phyloP scores from a whole-genome alignment of 2,797 vertebrate genomes.

The Heterohyrax brucei region DNA sequence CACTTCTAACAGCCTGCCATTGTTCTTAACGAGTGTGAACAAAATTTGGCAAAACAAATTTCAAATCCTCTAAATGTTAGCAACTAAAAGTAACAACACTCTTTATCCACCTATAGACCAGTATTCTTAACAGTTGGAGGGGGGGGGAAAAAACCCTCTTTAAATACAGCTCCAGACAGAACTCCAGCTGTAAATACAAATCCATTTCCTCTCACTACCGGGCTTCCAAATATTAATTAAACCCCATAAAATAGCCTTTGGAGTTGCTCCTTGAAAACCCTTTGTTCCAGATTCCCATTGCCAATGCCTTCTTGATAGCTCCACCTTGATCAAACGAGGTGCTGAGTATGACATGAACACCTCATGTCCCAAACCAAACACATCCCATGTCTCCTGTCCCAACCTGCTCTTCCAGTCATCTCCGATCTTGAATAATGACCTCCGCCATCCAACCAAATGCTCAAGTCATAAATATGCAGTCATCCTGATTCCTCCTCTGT shows the following conservation, averaged over 20 bases:
- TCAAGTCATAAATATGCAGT: neutral
- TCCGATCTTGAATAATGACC: constrained; percentile 38
- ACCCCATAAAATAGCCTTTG: constrained; percentile 24
- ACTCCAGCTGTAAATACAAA: constrained; percentile 36
- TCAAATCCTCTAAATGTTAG: constrained; percentile 51
- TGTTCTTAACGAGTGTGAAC: constrained; percentile 42
- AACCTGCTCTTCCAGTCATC: constrained; percentile 35
- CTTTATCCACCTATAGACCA: constrained; percentile 22
- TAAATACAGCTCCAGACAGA: constrained; percentile 46
- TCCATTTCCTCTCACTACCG: constrained; percentile 22
- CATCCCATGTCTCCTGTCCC: neutral
- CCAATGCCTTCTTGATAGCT: neutral
- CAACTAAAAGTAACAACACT: constrained; percentile 42
- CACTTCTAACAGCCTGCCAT: constrained; percentile 8
- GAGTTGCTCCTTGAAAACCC: constrained; percentile 14
- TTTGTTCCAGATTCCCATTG: constrained; percentile 11
- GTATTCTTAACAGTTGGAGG: constrained; percentile 22
- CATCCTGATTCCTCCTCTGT: neutral
- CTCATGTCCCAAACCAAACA: constrained; percentile 16
- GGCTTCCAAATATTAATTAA: constrained; percentile 51
- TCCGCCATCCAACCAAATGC: neutral
- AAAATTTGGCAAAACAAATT: constrained; percentile 60
- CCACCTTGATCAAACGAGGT: neutral
- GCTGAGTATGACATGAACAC: neutral
- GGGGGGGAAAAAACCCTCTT: constrained; percentile 15